Evolutionary conservation across 2,797 vertebrate genomes (phyloP).

Genomic region (Nyctibius grandis): DNA sequence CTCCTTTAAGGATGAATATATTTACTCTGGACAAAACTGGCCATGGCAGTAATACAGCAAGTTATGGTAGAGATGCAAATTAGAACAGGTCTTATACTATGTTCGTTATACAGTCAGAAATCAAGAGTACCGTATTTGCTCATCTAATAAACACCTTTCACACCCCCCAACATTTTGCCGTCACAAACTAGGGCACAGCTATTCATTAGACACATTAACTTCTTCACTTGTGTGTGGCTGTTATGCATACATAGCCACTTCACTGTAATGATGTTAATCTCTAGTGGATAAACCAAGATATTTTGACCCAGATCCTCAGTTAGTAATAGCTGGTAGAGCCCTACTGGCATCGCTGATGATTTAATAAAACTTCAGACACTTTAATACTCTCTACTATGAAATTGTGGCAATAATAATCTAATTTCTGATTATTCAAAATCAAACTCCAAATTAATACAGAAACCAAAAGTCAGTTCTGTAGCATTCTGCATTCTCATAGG

Average conservation of each 20-base stretch:
- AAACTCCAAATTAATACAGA: not conserved
- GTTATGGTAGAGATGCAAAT: not conserved
- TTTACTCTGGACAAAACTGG: not conserved
- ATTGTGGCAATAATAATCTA: rapidly evolving
- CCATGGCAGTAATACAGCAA: not conserved
- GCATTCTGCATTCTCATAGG: not conserved
- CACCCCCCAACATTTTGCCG: not conserved
- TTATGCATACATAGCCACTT: not conserved
- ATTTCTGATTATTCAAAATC: not conserved
- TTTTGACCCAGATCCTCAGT: constrained; percentile 34
- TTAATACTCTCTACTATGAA: not conserved
- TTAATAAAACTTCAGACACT: not conserved
- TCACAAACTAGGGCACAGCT: constrained; percentile 13
- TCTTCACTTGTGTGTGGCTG: not conserved
- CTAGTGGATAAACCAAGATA: constrained; percentile 1
- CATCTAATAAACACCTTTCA: not conserved
- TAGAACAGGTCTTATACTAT: not conserved
- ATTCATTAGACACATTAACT: not conserved
- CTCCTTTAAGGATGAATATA: not conserved
- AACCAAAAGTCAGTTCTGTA: not conserved
- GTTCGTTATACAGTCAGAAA: not conserved
- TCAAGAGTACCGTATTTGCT: rapidly evolving
- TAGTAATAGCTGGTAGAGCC: not conserved
- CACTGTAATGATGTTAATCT: not conserved
- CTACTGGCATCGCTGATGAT: not conserved